Evolutionary conservation across 2,797 vertebrate genomes (phyloP), one percentile per base, ranked within the genome.

Genomic region (Myoxocephalus aenaeus): DNA sequence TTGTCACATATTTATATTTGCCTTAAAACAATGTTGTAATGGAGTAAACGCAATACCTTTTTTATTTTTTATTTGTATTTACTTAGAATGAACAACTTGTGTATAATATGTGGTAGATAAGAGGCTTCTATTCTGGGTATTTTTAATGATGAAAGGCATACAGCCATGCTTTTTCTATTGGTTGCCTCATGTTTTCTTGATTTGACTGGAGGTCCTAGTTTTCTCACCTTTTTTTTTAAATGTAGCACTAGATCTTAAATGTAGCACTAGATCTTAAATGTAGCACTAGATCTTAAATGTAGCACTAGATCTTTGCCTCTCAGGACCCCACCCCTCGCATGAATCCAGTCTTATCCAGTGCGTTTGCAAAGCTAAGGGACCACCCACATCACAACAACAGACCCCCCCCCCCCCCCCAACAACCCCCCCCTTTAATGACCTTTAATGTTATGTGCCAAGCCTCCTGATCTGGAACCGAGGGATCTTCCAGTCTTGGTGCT

Each of bases 361-460:
- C n/a, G 44, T 73, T 76, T 72, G 34, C 65, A 64, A 78, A 85
- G 48, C 85, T 71, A 20, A 72, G 44, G 71, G 81, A 88, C 87
- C 88, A 86, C 81, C 82, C 75, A 77, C 84, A 75, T 76, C 62
- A 71, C 54, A 73, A 68, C 85, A 83, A 65, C 70, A 78, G 15
- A 10, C 50, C 11, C 50, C 27, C 70, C 73, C 22, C 32, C 32
- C 71, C 59, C 61, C 44, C 32, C 20, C 12, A n/a, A n/a, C n/a
- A n/a, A n/a, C 54, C 27, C 66, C 20, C 36, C 7, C 18, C n/a
- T 9, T 18, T 69, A 84, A 85, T 91, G 80, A 89, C 87, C 89
- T 87, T 84, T 88, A 86, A 87, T 85, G 76, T 78, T 79, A 80
- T 86, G 80, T 87, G 83, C 70, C 65, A 82, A 86, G 53, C 78